These are phyloP conservation scores for Dione juno DNA, from an alignment of 2,888 invertebrate species.

Conservation along the genomic window DNA sequence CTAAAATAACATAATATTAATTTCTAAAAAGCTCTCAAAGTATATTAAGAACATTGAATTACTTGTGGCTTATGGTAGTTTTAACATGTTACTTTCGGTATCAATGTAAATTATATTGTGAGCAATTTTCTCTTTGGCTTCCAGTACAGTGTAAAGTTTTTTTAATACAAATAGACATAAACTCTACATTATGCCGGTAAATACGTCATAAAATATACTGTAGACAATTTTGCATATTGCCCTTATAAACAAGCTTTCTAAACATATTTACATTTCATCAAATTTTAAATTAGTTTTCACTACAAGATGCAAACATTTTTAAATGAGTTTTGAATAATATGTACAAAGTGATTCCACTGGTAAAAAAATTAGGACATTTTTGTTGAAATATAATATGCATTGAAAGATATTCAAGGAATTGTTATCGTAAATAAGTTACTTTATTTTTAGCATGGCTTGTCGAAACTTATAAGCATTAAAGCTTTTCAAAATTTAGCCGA, in stretches of 20 bases:
- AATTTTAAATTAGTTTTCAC: no score
- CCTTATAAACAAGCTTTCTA: neutral
- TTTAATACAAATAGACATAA: neutral
- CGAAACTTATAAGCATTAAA: no score
- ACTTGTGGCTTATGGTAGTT: neutral
- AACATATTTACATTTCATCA: no score
- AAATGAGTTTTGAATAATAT: no score
- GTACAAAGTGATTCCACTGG: no score
- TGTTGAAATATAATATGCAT: neutral
- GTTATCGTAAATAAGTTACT: neutral
- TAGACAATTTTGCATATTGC: no score
- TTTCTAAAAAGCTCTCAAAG: neutral
- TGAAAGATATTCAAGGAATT: neutral
- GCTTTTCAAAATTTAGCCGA: no score
- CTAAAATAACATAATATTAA: neutral
- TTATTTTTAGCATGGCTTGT: no score
- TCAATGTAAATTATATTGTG: neutral
- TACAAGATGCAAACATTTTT: no score
- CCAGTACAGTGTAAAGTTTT: no score
- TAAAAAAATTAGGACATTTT: neutral
- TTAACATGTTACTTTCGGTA: neutral
- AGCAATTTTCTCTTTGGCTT: neutral
- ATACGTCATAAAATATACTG: neutral
- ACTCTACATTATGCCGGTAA: neutral
- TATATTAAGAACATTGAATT: neutral